These are phyloP conservation scores for Struthio camelus DNA, from an alignment of 2,113 vertebrate species.

Conservation along the genomic window DNA sequence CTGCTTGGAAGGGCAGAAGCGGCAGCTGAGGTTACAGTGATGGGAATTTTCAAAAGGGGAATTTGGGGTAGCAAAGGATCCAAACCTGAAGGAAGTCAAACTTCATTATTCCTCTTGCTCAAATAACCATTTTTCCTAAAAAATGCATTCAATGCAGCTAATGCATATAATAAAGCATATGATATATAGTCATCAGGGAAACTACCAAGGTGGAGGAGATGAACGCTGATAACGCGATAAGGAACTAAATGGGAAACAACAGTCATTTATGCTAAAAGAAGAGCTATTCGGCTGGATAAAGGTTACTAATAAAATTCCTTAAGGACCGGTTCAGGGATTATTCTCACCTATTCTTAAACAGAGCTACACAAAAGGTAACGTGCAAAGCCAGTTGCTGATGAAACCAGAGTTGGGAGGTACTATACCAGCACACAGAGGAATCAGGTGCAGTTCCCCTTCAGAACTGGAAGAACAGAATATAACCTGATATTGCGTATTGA, in stretches of 20 bases:
- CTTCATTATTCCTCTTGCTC: too few species aligned
- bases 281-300: background rate
- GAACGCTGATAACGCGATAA: background rate
- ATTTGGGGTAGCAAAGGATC: background rate
- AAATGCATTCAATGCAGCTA: background rate
- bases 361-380: background rate
- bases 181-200: background rate
- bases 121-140: background rate
- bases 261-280: background rate
- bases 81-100: background rate
- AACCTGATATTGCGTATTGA: background rate
- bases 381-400: background rate
- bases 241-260: background rate
- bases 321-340: background rate
- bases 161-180: background rate
- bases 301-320: background rate
- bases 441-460: accelerated
- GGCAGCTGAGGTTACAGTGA: background rate
- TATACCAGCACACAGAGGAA: background rate
- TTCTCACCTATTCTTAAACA: background rate
- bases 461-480: accelerated
- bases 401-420: background rate
- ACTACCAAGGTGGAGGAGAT: background rate
- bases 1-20: background rate
- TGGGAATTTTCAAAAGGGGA: background rate